Conservation (phyloP, 1,140 invertebrate species). For the Eupristina koningsbergeri region DNA sequence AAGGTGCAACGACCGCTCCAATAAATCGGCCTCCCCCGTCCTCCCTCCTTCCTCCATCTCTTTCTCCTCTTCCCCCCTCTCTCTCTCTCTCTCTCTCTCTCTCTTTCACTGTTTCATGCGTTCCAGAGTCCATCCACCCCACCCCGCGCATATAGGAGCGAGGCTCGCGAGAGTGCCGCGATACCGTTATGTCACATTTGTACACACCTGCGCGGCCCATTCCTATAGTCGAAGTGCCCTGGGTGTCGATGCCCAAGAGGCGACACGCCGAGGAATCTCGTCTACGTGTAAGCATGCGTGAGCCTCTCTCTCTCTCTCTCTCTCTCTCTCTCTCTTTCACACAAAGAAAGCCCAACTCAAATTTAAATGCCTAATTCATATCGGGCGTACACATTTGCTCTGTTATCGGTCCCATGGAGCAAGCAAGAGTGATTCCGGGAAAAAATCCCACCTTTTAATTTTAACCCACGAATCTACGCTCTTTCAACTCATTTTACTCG, state of each 20-base stretch:
- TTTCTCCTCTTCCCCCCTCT: conserved; percentile 44
- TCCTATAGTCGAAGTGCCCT: conserved; percentile 49
- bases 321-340: too few relatives aligned
- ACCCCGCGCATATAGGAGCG: not conserved
- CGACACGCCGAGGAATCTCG: not conserved
- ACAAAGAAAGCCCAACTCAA: conserved; percentile 37
- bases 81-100: conserved; percentile 2
- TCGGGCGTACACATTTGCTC: not conserved
- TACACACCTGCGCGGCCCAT: conserved; percentile 66
- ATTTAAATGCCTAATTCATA: conserved; percentile 26
- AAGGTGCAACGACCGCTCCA: conserved; percentile 72
- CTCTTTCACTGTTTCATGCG: conserved; percentile 35
- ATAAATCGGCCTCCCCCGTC: conserved; percentile 67
- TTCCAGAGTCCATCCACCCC: not conserved
- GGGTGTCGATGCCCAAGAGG: not conserved
- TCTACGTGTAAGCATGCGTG: not conserved
- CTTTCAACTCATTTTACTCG: not conserved
- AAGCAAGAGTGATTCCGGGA: conserved; percentile 10
- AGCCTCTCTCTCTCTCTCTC: too few relatives aligned
- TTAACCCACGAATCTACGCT: not conserved
- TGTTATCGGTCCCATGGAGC: not conserved
- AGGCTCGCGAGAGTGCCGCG: conserved; percentile 53
- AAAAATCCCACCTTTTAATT: not conserved
- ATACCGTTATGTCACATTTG: conserved; percentile 74
- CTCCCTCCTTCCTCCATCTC: conserved; percentile 46